A percentile compares a stretch with the other conserved stretches of the same genome.
These are phyloP conservation scores for Pinctada fucata DNA, from an alignment of 2,888 invertebrate species.

Conservation along the genomic window DNA sequence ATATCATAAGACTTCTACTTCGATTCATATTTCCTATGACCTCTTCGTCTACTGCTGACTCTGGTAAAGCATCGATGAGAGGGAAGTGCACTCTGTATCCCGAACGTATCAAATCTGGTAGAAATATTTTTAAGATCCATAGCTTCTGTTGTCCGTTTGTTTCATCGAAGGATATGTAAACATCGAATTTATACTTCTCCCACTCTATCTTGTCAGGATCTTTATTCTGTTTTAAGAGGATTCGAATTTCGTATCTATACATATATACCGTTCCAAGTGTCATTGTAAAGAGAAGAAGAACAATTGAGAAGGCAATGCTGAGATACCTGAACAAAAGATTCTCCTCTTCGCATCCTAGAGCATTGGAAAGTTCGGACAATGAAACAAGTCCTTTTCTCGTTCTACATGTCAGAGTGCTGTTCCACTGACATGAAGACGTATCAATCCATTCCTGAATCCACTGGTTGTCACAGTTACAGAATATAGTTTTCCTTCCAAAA, in stretches of 20 bases:
- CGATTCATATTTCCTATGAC: not conserved
- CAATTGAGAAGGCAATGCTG: not conserved
- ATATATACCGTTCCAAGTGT: not conserved
- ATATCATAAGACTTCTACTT: slow-evolving; percentile 11
- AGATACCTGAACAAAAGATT: not conserved
- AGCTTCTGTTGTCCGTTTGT: not conserved
- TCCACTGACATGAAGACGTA: not conserved
- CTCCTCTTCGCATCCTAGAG: not conserved
- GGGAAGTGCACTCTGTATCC: slow-evolving; percentile 24
- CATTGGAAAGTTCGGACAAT: not conserved
- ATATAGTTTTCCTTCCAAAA: not conserved
- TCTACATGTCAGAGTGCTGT: not conserved
- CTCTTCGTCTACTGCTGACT: slow-evolving; percentile 4
- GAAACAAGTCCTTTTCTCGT: not conserved
- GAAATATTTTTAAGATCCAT: slow-evolving; percentile 5
- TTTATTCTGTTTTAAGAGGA: not conserved
- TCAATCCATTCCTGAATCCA: slow-evolving; percentile 21
- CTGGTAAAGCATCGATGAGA: not conserved
- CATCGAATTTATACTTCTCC: slow-evolving; percentile 14
- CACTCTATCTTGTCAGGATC: not conserved
- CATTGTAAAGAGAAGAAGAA: not conserved
- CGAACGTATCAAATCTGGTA: not conserved
- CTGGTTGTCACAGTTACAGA: slow-evolving; percentile 2
- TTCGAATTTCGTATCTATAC: not conserved
- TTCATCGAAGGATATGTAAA: slow-evolving; percentile 19